A percentile compares a stretch with the other conserved stretches of the same genome.
phyloP scores from a whole-genome alignment of 1,140 invertebrate genomes.

The Homalodisca vitripennis region DNA sequence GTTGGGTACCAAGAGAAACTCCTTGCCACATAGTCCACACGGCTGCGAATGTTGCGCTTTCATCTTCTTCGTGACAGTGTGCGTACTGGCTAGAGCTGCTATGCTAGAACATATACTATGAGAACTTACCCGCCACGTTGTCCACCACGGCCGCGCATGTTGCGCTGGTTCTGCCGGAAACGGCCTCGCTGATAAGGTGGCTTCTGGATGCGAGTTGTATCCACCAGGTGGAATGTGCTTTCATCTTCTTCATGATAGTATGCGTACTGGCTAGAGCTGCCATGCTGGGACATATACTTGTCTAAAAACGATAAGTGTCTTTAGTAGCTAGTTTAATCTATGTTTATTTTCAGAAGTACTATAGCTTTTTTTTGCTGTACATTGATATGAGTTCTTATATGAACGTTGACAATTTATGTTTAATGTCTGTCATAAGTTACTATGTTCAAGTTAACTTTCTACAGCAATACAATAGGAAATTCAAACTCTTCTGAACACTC shows the following conservation, averaged over 20 bases:
- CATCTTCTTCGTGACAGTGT: slow-evolving; percentile 98
- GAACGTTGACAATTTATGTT: too few species aligned
- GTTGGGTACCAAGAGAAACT: slow-evolving; percentile 46
- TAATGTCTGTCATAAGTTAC: too few species aligned
- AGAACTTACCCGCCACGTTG: slow-evolving; percentile 59
- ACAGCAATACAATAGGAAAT: too few species aligned
- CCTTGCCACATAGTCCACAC: slow-evolving; percentile 68
- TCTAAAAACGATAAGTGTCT: too few species aligned
- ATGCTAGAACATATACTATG: slow-evolving; percentile 82
- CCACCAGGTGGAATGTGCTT: slow-evolving; percentile 96
- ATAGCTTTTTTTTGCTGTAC: too few species aligned
- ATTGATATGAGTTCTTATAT: too few species aligned
- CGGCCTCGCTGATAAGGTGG: slow-evolving; percentile 87
- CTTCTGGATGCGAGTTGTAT: slow-evolving; percentile 88
- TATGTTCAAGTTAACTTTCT: too few species aligned
- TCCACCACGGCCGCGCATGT: slow-evolving; percentile 71
- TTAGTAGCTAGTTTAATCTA: too few species aligned
- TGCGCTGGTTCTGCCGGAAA: slow-evolving; percentile 76
- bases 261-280: slow-evolving; percentile 91
- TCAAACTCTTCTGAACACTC: too few species aligned
- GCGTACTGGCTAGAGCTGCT: slow-evolving; percentile 93
- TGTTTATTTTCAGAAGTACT: too few species aligned
- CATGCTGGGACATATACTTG: slow-evolving; percentile 95
- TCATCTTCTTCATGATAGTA: slow-evolving; percentile 99
- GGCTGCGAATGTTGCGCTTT: slow-evolving; percentile 83